Evolutionary conservation across 1,140 invertebrate genomes (phyloP).

Genomic region (Leucophenga varia): DNA sequence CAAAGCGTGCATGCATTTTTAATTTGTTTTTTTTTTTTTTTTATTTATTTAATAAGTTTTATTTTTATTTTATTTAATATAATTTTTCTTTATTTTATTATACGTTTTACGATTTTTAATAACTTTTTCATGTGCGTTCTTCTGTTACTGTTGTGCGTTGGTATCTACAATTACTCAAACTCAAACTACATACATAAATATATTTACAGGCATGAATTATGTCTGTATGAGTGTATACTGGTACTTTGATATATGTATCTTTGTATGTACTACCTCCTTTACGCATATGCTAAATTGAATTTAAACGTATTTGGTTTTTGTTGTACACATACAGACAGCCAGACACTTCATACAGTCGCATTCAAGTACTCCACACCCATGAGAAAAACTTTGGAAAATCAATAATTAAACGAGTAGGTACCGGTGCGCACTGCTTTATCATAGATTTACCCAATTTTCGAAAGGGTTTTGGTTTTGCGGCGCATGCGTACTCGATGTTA

Average conservation of each 20-base stretch:
- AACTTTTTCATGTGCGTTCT: too few species aligned
- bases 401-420: constrained; percentile 26
- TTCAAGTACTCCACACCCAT: too few species aligned
- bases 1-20: constrained; percentile 52
- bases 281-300: too few species aligned
- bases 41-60: constrained; percentile 3
- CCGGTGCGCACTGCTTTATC: too few species aligned
- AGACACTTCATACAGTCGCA: neutral
- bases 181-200: constrained; percentile 4
- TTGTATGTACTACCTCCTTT: neutral
- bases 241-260: neutral
- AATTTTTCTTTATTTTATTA: too few species aligned
- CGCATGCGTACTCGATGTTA: too few species aligned
- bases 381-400: constrained; percentile 38
- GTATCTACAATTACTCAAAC: constrained; percentile 44
- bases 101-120: too few species aligned
- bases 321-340: neutral
- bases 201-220: neutral
- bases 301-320: too few species aligned
- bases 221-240: neutral
- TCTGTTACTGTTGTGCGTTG: constrained; percentile 28
- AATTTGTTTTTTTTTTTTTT: neutral
- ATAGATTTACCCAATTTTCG: too few species aligned
- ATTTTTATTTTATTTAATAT: constrained; percentile 13
- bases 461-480: too few species aligned